These are phyloP conservation scores for Okamejei kenojei DNA, from an alignment of 2,797 vertebrate species.

Conservation along the genomic window DNA sequence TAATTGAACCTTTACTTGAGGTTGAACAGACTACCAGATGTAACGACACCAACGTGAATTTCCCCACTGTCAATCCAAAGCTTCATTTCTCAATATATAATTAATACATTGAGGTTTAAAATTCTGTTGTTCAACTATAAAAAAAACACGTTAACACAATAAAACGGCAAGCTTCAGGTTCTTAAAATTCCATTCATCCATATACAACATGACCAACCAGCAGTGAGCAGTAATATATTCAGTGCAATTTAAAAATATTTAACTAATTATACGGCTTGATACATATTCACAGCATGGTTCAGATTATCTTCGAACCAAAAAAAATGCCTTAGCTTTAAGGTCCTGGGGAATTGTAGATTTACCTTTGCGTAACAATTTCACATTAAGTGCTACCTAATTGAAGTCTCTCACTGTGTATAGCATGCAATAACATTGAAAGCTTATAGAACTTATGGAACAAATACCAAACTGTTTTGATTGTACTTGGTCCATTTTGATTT, in stretches of 20 bases:
- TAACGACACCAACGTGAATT: background rate
- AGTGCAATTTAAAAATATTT: background rate
- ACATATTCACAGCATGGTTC: background rate
- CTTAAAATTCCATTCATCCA: background rate
- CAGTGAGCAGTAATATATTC: background rate
- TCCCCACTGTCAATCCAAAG: background rate
- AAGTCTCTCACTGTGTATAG: background rate
- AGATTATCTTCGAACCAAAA: background rate
- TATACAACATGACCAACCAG: background rate
- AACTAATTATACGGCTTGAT: background rate
- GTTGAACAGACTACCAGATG: background rate
- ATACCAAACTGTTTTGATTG: background rate
- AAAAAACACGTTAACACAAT: no score
- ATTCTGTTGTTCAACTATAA: background rate
- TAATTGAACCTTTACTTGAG: background rate
- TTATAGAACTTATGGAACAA: background rate
- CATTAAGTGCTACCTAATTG: background rate
- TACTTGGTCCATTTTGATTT: no score
- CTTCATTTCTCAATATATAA: background rate
- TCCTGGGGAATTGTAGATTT: background rate
- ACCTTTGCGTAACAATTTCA: background rate
- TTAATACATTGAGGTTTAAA: background rate
- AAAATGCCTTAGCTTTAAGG: background rate
- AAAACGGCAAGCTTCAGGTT: slow-evolving; percentile 3
- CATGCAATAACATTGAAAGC: background rate